A percentile compares a stretch with the other conserved stretches of the same genome.
Conservation (phyloP, 2,113 vertebrate genomes). For the Varanus salvator region DNA sequence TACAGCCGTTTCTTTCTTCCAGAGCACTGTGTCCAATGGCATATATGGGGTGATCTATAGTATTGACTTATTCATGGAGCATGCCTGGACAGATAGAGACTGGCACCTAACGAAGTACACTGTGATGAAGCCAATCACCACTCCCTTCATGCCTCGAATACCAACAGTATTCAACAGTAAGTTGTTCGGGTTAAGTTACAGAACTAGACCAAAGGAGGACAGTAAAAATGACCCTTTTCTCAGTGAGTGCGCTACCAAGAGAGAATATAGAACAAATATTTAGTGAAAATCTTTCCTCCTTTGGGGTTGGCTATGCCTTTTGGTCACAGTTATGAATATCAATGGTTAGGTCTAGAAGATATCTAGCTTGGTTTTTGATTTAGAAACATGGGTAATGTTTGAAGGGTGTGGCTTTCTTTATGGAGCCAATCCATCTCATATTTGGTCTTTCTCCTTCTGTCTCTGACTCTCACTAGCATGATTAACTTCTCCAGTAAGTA, state of each 20-base stretch:
- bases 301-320: too few relatives aligned
- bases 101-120: conserved; percentile 68
- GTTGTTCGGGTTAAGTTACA: conserved; percentile 15
- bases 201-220: background rate
- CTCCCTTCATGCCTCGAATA: conserved; percentile 66
- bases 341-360: background rate
- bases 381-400: background rate
- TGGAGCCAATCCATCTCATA: too few relatives aligned
- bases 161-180: conserved; percentile 67
- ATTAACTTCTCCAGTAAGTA: too few relatives aligned
- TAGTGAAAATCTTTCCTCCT: background rate
- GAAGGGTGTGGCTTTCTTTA: too few relatives aligned
- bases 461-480: too few relatives aligned
- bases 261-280: background rate
- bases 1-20: conserved; percentile 36
- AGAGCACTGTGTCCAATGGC: conserved; percentile 65
- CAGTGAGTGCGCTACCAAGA: background rate
- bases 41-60: conserved; percentile 63
- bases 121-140: conserved; percentile 64
- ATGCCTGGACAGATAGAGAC: conserved; percentile 59
- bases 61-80: conserved; percentile 69
- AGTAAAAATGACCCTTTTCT: too few relatives aligned
- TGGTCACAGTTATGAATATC: background rate
- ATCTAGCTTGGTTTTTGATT: background rate
- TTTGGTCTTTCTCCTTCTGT: too few relatives aligned